A percentile compares a stretch with the other conserved stretches of the same genome.
phyloP scores from a whole-genome alignment of 2,888 invertebrate species.

The Cistogaster globosa region DNA sequence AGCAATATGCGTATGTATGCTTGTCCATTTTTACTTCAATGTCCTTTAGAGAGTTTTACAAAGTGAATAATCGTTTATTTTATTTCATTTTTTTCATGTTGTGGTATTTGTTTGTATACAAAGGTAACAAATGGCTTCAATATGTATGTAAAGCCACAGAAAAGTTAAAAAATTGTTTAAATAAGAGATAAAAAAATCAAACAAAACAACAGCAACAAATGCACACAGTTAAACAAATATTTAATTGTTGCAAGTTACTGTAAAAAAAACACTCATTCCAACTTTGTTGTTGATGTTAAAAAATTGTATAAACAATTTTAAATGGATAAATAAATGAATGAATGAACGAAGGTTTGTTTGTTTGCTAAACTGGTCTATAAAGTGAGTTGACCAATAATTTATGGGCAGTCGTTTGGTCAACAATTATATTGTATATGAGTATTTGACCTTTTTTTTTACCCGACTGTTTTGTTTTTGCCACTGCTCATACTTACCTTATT shows the following conservation, averaged over 20 bases:
- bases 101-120: constrained; percentile 60
- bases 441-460: constrained; percentile 65
- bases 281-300: constrained; percentile 43
- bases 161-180: constrained; percentile 72
- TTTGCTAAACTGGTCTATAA: constrained; percentile 43
- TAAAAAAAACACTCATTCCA: constrained; percentile 6
- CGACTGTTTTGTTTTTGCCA: constrained; percentile 34
- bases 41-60: constrained; percentile 63
- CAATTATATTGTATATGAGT: constrained; percentile 76
- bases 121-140: constrained; percentile 71
- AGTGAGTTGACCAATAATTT: constrained; percentile 81
- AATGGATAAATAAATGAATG: constrained; percentile 60
- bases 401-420: constrained; percentile 81
- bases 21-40: constrained; percentile 40
- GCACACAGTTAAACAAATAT: constrained; percentile 80
- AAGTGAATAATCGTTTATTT: constrained; percentile 63
- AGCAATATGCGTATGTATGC: constrained; percentile 14
- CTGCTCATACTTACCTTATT: too few relatives aligned
- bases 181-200: constrained; percentile 73
- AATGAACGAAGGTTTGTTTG: constrained; percentile 49
- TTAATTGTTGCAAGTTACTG: constrained; percentile 79
- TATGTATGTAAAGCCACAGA: constrained; percentile 57
- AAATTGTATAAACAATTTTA: constrained; percentile 48
- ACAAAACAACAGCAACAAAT: constrained; percentile 62
- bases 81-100: constrained; percentile 19